Percentiles rank a stretch among this genome's conserved stretches.
Conservation (phyloP, 2,888 invertebrate species). For the Cantharis nigra region DNA sequence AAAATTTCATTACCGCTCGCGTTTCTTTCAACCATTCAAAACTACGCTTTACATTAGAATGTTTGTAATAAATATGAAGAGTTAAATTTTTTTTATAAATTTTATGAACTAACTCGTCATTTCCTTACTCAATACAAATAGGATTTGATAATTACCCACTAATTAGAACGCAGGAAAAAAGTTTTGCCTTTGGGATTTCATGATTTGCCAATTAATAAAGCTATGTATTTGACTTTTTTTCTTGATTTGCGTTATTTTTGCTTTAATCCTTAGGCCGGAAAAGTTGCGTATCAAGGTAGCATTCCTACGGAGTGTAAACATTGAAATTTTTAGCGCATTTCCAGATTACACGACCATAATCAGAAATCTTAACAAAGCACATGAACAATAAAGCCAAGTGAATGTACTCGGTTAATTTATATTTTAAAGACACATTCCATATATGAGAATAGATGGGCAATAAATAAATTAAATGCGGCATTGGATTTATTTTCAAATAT, state of each 20-base stretch:
- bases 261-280: background rate
- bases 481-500: constrained; percentile 4
- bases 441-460: background rate
- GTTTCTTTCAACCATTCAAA: background rate
- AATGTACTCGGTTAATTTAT: background rate
- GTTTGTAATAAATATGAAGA: background rate
- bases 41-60: too few relatives aligned
- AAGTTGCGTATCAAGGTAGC: background rate
- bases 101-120: background rate
- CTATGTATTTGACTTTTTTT: background rate
- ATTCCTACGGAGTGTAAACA: background rate
- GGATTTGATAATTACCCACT: background rate
- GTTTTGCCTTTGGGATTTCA: background rate
- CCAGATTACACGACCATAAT: background rate
- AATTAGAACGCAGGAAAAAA: background rate
- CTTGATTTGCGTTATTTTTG: background rate
- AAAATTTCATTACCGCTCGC: background rate
- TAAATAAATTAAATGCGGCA: background rate
- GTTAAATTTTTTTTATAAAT: background rate
- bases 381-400: background rate
- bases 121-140: background rate
- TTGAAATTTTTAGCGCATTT: background rate
- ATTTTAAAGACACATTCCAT: background rate
- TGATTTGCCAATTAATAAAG: too few relatives aligned
- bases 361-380: background rate